These are phyloP conservation scores for Vulpes vulpes DNA, from an alignment of 2,113 vertebrate genomes.

Conservation along the genomic window DNA sequence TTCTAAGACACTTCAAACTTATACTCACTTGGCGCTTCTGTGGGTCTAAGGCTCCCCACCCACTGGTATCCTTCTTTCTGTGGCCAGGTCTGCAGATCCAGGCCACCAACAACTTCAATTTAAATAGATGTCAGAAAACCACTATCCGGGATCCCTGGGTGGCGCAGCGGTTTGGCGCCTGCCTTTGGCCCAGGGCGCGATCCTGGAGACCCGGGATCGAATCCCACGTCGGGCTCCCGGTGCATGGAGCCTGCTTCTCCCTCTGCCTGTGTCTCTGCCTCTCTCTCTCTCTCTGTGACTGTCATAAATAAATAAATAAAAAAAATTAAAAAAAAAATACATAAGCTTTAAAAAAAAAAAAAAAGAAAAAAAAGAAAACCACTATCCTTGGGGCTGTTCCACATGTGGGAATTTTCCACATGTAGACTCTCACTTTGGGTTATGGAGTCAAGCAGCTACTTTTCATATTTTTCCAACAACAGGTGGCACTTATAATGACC, in stretches of 20 bases:
- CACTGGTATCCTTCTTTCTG: neutral
- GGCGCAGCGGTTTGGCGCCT: no score
- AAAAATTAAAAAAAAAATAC: no score
- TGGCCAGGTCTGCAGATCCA: neutral
- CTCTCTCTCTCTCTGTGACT: no score
- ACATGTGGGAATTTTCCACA: neutral
- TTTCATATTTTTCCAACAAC: slow-evolving; percentile 53
- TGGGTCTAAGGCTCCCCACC: neutral
- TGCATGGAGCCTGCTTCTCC: no score
- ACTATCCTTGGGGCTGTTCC: neutral
- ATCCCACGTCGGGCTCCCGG: no score
- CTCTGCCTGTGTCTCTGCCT: no score
- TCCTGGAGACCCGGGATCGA: no score
- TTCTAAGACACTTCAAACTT: slow-evolving; percentile 96
- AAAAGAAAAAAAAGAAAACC: no score
- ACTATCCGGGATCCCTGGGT: no score
- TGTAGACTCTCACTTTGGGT: neutral
- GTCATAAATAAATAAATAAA: no score
- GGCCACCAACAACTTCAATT: neutral
- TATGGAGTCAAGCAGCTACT: neutral
- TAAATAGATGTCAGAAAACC: neutral
- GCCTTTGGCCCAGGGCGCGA: no score
- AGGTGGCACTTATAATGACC: slow-evolving; percentile 67
- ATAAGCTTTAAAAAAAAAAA: no score
- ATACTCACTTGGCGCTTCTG: slow-evolving; percentile 84